Percentiles rank a stretch among this genome's conserved stretches.
These are phyloP conservation scores for Hycleus phaleratus DNA, from an alignment of 1,140 invertebrate genomes.

Conservation along the genomic window DNA sequence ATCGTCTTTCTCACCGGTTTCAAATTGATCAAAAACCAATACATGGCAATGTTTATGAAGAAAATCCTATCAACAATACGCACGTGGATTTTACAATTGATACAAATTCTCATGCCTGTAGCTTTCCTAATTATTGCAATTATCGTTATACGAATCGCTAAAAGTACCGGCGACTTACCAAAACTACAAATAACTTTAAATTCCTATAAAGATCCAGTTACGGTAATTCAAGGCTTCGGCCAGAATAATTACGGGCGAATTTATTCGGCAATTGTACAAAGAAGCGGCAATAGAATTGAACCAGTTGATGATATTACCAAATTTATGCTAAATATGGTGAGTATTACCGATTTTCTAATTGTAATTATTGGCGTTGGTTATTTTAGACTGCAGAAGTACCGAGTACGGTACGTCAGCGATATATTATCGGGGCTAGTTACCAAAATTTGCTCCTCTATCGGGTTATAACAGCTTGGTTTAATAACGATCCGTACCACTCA, in stretches of 20 bases:
- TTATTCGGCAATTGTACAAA: not conserved
- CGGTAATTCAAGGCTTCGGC: constrained; percentile 27
- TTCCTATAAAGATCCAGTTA: constrained; percentile 33
- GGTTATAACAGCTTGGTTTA: constrained; percentile 49
- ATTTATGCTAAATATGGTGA: constrained; percentile 2
- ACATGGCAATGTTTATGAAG: constrained; percentile 54
- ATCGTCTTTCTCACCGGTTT: constrained; percentile 32
- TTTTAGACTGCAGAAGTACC: constrained; percentile 21
- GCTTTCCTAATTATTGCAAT: constrained; percentile 52
- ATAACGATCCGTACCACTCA: constrained; percentile 59
- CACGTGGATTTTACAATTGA: constrained; percentile 46
- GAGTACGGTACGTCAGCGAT: constrained; percentile 28
- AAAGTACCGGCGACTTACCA: constrained; percentile 41
- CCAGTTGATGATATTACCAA: not conserved
- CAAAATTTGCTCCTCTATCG: constrained; percentile 4
- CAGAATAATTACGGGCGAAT: not conserved
- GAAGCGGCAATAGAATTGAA: not conserved
- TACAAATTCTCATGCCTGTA: constrained; percentile 51
- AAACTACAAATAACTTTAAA: constrained; percentile 35
- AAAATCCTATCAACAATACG: constrained; percentile 47
- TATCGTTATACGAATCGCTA: constrained; percentile 32
- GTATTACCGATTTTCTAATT: not conserved
- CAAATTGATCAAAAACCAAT: constrained; percentile 46
- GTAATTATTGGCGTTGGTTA: not conserved
- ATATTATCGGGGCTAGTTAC: constrained; percentile 43